Evolutionary conservation across 2,113 vertebrate genomes (phyloP), one percentile per base, ranked within the genome.

Genomic region (Rhea pennata): DNA sequence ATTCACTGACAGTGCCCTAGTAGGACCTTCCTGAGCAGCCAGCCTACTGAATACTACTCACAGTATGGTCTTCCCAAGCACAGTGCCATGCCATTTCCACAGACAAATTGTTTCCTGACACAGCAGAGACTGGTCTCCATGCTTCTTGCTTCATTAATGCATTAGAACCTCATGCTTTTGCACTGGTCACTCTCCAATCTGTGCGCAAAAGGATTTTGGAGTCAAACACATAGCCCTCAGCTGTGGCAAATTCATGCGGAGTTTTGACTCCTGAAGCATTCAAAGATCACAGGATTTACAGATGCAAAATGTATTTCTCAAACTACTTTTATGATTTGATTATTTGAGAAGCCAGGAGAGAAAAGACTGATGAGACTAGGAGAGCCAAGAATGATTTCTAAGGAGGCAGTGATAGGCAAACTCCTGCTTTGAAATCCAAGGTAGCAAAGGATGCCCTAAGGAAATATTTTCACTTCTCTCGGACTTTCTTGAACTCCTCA

Each of bases 101-200:
- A 96, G 88, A 94, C 92, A 96, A 96, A 96, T 89, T 96, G 91
- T 94, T 96, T 97, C 96, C 96, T 96, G 91, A 96, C 84, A 75
- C 77, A 95, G 87, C 71, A 96, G 75, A 95, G 92, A 84, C 87
- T 87, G 88, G 93, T 94, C 91, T 91, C 86, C 93, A 87, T 79
- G 88, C 66, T 96, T 96, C 96, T 91, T 94, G 87, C 96, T 94
- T 70, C 85, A 87, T 58, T 89, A 93, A 96, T 93, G 87, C 92
- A 93, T 89, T 93, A 93, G 58, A 96, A 95, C 81, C 95, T 96
- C 94, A 96, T 92, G 96, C 88, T 92, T 96, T 94, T 93, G 95
- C 87, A 91, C 87, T 94, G 84, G 92, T 85, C 91, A 79, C 74
- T 84, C 87, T 95, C 84, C 92, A 93, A 96, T 96, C 94, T 95